A percentile compares a stretch with the other conserved stretches of the same genome.
Conservation (phyloP, 2,113 vertebrate genomes). For the Apeltes quadracus region DNA sequence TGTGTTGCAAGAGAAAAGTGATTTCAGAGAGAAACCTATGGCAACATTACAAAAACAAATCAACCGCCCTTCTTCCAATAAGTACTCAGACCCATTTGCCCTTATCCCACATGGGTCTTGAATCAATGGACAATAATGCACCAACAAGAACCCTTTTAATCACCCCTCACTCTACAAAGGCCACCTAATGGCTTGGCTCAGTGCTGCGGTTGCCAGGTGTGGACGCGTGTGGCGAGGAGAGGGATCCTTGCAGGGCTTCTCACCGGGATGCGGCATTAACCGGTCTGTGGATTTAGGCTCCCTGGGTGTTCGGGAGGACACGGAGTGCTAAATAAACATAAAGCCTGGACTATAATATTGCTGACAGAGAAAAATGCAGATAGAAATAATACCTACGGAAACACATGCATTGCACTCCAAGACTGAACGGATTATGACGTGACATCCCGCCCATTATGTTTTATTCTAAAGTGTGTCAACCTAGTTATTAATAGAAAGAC, state of each 20-base stretch:
- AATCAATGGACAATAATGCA: constrained; percentile 60
- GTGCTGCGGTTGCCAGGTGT: constrained; percentile 38
- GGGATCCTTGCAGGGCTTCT: constrained; percentile 12
- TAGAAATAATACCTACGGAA: not conserved
- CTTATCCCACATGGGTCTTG: constrained; percentile 28
- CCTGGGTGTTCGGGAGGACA: constrained; percentile 18
- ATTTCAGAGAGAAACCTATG: not conserved
- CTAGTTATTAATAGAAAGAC: constrained; percentile 39
- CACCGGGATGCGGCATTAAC: constrained; percentile 28
- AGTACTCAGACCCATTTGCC: constrained; percentile 41
- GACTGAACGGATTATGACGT: constrained; percentile 36
- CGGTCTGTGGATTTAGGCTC: constrained; percentile 11
- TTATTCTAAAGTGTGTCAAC: constrained; percentile 34
- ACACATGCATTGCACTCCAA: constrained; percentile 17
- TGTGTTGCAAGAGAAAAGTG: constrained; percentile 5
- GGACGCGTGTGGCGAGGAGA: constrained; percentile 21
- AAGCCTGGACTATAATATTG: not conserved
- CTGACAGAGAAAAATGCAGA: not conserved
- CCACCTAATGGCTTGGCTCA: constrained; percentile 17
- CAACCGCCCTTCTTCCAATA: constrained; percentile 22
- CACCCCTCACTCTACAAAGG: constrained; percentile 23
- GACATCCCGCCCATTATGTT: constrained; percentile 17
- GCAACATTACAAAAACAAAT: constrained; percentile 11
- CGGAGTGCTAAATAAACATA: not conserved
- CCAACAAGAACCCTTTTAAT: constrained; percentile 23